Percentiles rank a stretch among this genome's conserved stretches.
phyloP scores from a whole-genome alignment of 2,113 vertebrate species.

The Myrmophylax atrothorax region DNA sequence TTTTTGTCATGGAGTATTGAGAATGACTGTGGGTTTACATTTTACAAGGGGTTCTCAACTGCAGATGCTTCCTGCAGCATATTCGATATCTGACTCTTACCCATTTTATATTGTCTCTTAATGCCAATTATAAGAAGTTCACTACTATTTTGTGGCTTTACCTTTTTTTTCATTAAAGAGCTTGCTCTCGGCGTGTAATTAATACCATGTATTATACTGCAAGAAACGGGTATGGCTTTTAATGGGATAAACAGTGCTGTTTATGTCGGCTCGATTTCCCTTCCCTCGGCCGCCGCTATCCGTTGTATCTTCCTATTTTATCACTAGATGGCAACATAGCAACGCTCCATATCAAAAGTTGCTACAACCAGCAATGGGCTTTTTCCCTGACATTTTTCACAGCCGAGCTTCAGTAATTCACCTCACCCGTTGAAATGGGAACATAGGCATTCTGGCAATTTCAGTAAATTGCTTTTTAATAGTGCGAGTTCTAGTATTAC shows the following conservation, averaged over 20 bases:
- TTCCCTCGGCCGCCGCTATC: neutral
- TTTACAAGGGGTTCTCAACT: neutral
- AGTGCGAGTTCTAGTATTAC: neutral
- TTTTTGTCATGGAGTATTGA: neutral
- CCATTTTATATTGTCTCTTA: neutral
- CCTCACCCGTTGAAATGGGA: neutral
- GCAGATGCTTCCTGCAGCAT: neutral
- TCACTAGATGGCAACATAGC: constrained; percentile 59
- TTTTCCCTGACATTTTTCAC: neutral
- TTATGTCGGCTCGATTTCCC: neutral
- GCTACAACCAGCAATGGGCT: neutral
- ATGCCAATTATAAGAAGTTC: neutral
- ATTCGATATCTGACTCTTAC: neutral
- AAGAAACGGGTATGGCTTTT: neutral
- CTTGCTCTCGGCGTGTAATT: neutral
- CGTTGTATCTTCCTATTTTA: neutral
- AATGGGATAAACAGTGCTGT: neutral
- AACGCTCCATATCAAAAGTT: neutral
- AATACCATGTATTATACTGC: neutral
- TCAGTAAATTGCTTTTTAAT: neutral
- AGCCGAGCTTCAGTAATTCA: neutral
- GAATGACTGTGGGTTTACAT: neutral
- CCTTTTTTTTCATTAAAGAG: neutral
- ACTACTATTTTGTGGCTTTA: neutral
- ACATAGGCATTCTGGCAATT: neutral